These are phyloP conservation scores for Xylota sylvarum DNA, from an alignment of 2,888 invertebrate species.

Conservation along the genomic window DNA sequence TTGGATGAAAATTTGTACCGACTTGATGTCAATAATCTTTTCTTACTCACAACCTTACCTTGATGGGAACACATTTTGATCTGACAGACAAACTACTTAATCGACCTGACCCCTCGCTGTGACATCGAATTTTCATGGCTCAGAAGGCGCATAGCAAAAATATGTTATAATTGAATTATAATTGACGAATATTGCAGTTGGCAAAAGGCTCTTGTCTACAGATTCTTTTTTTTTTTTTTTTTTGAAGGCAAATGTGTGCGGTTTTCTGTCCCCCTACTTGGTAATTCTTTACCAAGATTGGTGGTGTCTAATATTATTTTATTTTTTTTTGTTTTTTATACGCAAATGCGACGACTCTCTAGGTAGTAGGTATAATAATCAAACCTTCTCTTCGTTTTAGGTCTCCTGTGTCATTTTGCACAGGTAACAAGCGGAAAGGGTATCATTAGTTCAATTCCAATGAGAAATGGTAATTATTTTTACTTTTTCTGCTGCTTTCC, in stretches of 20 bases:
- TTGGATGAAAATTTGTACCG: no score
- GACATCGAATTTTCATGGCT: no score
- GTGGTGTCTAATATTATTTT: not conserved
- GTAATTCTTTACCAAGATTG: not conserved
- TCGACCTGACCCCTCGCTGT: no score
- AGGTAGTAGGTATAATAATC: not conserved
- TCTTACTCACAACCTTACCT: no score
- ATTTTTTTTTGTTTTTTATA: no score
- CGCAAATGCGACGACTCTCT: not conserved
- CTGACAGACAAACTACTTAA: no score
- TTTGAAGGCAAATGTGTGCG: not conserved
- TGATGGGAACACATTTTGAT: no score
- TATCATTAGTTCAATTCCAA: constrained; percentile 68
- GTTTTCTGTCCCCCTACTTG: not conserved
- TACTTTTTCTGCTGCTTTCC: constrained; percentile 55
- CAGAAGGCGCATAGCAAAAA: no score
- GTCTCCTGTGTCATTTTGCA: constrained; percentile 66
- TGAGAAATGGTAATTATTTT: constrained; percentile 64
- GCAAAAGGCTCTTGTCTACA: no score
- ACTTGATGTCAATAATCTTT: no score
- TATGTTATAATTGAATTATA: not conserved
- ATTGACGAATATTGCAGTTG: not conserved
- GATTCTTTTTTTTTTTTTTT: no score
- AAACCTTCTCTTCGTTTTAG: constrained; percentile 20
- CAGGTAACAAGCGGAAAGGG: constrained; percentile 73